Conservation (phyloP, 2,797 vertebrate genomes). For the Lepilemur septentrionalis region DNA sequence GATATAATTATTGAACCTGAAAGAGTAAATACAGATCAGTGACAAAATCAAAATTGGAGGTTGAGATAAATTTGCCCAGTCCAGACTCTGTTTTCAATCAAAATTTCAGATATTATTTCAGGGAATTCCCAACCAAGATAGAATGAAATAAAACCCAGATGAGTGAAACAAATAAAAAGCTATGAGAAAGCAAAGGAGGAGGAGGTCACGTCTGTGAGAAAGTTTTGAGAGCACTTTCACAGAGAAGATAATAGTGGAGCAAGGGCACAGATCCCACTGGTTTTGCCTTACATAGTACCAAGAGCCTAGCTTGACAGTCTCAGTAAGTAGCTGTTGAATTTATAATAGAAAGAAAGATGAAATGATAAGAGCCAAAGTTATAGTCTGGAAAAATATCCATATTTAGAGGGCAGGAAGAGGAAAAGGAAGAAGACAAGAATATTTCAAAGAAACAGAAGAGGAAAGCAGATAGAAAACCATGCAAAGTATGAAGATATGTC, state of each 20-base stretch:
- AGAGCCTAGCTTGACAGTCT: neutral
- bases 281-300: neutral
- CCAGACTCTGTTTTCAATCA: conserved; percentile 73
- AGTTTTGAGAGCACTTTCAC: conserved; percentile 14
- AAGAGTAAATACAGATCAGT: neutral
- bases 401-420: neutral
- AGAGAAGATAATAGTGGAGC: neutral
- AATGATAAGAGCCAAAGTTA: conserved; percentile 8
- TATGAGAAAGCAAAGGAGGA: conserved; percentile 39
- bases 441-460: neutral
- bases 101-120: conserved; percentile 46
- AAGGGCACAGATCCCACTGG: neutral
- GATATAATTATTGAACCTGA: neutral
- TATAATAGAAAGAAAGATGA: neutral
- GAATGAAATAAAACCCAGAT: conserved; percentile 61
- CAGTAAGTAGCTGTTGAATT: neutral
- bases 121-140: conserved; percentile 54
- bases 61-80: conserved; percentile 77
- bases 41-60: conserved; percentile 65
- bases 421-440: neutral
- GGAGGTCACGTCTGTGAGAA: neutral
- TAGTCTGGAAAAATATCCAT: neutral
- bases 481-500: neutral
- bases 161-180: conserved; percentile 36
- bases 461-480: neutral